phyloP scores from a whole-genome alignment of 2,113 vertebrate species.

The Oryzias woworae region DNA sequence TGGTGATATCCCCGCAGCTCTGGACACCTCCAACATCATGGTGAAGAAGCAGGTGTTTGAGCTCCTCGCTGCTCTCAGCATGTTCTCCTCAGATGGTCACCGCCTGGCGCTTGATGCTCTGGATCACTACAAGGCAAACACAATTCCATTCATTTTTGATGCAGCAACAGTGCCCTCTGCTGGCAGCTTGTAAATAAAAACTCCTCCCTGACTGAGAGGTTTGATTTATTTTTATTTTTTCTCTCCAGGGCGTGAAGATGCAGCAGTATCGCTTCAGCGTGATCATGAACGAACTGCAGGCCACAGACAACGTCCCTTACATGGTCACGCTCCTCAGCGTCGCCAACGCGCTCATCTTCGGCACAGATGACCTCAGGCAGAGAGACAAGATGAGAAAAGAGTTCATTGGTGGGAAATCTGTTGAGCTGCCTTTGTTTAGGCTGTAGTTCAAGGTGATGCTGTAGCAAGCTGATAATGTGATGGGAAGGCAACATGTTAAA shows the following conservation, averaged over 20 bases:
- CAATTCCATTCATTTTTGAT: neutral
- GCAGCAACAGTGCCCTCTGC: conserved; percentile 33
- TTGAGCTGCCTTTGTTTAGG: conserved; percentile 2
- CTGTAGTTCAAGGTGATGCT: conserved; percentile 14
- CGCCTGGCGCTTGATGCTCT: conserved; percentile 88
- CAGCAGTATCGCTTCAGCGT: conserved; percentile 97
- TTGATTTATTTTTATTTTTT: conserved; percentile 7
- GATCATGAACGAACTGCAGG: conserved; percentile 90
- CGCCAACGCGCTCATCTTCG: conserved; percentile 93
- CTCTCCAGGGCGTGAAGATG: conserved; percentile 83
- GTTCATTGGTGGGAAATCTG: conserved; percentile 84
- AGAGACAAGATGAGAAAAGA: conserved; percentile 91
- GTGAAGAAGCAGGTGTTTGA: conserved; percentile 99
- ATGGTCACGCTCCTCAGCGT: conserved; percentile 92
- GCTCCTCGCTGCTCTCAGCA: conserved; percentile 91
- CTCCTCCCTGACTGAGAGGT: neutral
- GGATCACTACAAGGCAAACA: conserved; percentile 92
- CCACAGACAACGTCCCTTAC: conserved; percentile 90
- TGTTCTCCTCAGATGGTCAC: conserved; percentile 90
- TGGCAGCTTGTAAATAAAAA: conserved; percentile 8
- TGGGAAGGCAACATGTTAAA: conserved; percentile 30
- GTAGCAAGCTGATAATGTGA: conserved; percentile 9
- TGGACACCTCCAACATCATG: conserved; percentile 96
- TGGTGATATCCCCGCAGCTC: conserved; percentile 74
- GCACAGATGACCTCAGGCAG: conserved; percentile 84